A percentile compares a stretch with the other conserved stretches of the same genome.
Conservation (phyloP, 2,888 invertebrate genomes). For the Tryphoninae sp. region DNA sequence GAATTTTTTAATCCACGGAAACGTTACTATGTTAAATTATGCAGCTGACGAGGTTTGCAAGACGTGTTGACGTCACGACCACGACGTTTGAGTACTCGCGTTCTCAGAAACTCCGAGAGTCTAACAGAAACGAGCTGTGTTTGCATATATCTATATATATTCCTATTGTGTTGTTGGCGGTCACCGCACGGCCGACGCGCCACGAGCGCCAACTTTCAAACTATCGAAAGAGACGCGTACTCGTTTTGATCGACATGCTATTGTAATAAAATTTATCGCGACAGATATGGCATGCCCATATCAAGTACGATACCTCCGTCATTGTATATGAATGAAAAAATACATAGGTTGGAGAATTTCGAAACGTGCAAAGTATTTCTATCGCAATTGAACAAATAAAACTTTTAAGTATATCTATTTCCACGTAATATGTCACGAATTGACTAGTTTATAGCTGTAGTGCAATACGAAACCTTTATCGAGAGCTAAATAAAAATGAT, state of each 20-base stretch:
- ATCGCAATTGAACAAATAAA: too few species aligned
- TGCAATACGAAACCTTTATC: too few species aligned
- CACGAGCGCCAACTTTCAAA: conserved; percentile 32
- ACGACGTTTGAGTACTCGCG: conserved; percentile 52
- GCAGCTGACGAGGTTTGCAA: conserved; percentile 30
- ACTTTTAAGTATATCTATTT: too few species aligned
- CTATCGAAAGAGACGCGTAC: not conserved
- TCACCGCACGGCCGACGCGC: not conserved
- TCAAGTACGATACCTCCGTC: not conserved
- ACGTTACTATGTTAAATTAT: conserved; percentile 14
- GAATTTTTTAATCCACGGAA: conserved; percentile 31
- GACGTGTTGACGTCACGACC: conserved; percentile 56
- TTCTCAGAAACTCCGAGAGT: conserved; percentile 50
- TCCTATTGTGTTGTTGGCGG: not conserved
- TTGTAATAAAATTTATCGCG: conserved; percentile 15
- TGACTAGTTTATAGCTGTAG: too few species aligned
- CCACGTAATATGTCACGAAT: too few species aligned
- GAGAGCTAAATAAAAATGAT: too few species aligned
- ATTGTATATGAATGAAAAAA: not conserved
- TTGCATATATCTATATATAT: conserved; percentile 8
- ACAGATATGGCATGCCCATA: not conserved
- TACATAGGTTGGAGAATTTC: not conserved
- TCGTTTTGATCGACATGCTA: not conserved
- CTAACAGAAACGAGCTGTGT: not conserved
- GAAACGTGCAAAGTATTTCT: too few species aligned